Conservation (phyloP, 2,888 invertebrate genomes). For the Antheraea yamamai region DNA sequence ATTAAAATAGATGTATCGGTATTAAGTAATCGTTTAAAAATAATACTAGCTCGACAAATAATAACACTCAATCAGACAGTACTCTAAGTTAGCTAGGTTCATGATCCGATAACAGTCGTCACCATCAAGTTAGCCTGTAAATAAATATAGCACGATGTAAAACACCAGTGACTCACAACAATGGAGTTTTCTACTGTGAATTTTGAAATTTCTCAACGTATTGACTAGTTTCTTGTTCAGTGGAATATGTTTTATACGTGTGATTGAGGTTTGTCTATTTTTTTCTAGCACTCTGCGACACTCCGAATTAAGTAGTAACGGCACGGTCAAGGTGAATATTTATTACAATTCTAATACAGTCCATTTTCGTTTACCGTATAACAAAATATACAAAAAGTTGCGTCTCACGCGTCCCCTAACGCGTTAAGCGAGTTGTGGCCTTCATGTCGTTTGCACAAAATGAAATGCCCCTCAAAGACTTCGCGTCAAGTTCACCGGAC, state of each 20-base stretch:
- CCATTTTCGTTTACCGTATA: background rate
- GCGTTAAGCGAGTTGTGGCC: constrained; percentile 34
- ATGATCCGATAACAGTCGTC: too few relatives aligned
- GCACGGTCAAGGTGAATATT: background rate
- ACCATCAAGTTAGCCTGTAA: too few relatives aligned
- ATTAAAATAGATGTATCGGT: too few relatives aligned
- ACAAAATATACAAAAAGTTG: background rate
- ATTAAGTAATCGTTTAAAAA: too few relatives aligned
- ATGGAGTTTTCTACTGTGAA: background rate
- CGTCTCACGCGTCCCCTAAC: constrained; percentile 12
- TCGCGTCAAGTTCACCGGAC: constrained; percentile 49
- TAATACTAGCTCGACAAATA: too few relatives aligned
- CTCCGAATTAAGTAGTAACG: background rate
- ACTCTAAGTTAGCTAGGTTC: too few relatives aligned
- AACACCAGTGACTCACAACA: background rate
- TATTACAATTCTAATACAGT: background rate
- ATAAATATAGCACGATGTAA: too few relatives aligned
- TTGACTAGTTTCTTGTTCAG: background rate
- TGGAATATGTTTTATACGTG: background rate
- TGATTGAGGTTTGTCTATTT: background rate
- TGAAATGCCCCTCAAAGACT: constrained; percentile 73
- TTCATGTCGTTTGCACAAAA: constrained; percentile 75
- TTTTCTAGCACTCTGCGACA: background rate
- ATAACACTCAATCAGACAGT: too few relatives aligned
- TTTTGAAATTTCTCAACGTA: background rate